These are phyloP conservation scores for Dicranocentrus wangi DNA, from an alignment of 2,888 invertebrate species.

Conservation along the genomic window DNA sequence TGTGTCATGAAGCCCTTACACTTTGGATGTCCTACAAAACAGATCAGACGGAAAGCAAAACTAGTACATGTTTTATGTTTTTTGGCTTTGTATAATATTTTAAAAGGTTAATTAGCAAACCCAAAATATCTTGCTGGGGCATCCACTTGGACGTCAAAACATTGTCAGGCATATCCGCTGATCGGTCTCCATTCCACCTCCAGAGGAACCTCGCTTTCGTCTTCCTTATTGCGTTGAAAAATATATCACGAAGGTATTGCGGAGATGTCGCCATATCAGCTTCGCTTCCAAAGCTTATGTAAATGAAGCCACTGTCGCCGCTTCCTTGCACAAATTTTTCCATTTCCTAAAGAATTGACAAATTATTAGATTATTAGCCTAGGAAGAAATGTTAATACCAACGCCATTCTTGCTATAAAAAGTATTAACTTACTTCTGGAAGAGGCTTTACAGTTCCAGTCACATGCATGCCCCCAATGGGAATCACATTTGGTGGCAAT, in stretches of 20 bases:
- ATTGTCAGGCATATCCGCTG: constrained; percentile 61
- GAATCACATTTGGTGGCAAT: constrained; percentile 58
- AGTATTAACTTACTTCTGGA: constrained; percentile 47
- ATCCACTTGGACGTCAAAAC: constrained; percentile 63
- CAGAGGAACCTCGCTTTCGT: constrained; percentile 57
- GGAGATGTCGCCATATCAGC: constrained; percentile 57
- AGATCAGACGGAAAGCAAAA: too few species aligned
- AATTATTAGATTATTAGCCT: neutral
- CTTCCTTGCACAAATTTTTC: constrained; percentile 49
- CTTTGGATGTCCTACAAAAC: constrained; percentile 62
- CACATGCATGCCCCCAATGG: constrained; percentile 67
- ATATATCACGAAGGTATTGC: constrained; percentile 33
- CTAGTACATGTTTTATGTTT: too few species aligned
- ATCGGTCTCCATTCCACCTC: constrained; percentile 67
- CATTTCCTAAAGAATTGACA: constrained; percentile 34
- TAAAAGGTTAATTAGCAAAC: too few species aligned
- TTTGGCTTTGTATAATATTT: too few species aligned
- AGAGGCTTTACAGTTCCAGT: constrained; percentile 46
- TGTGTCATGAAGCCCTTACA: constrained; percentile 67
- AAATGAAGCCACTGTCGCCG: constrained; percentile 66
- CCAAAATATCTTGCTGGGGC: constrained; percentile 68
- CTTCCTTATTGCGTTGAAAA: constrained; percentile 56
- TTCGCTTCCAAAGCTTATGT: constrained; percentile 69
- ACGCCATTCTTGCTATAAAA: too few species aligned
- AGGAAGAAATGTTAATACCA: too few species aligned